phyloP scores from a whole-genome alignment of 2,797 vertebrate species.

The Spinus olivaceus region DNA sequence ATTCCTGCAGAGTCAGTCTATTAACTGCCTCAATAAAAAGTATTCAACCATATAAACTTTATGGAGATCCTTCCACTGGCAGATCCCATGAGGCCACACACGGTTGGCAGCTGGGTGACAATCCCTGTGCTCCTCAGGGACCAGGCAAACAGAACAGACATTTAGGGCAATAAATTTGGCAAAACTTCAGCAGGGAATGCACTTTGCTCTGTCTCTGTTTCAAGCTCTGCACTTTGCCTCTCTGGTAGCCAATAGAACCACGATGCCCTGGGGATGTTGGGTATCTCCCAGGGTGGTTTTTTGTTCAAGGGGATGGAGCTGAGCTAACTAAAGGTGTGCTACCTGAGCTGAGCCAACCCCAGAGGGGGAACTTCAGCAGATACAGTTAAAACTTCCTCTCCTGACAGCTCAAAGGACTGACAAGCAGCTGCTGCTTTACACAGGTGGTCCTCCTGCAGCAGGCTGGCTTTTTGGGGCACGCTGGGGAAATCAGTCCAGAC shows the following conservation, averaged over 20 bases:
- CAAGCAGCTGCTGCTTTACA: constrained; percentile 29
- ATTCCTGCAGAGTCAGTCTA: constrained; percentile 14
- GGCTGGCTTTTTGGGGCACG: neutral
- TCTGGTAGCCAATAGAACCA: neutral
- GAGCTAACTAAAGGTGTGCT: neutral
- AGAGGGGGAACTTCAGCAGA: neutral
- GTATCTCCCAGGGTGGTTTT: neutral
- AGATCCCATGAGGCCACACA: constrained; percentile 20
- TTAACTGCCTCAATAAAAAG: constrained; percentile 54
- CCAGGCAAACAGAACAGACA: neutral
- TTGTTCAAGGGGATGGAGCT: neutral
- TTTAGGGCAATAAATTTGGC: neutral
- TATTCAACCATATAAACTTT: constrained; percentile 32
- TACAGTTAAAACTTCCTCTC: neutral
- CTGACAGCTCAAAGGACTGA: neutral
- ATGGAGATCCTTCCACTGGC: neutral
- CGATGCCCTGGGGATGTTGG: neutral
- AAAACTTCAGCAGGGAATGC: neutral
- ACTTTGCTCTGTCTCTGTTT: neutral
- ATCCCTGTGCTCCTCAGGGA: neutral
- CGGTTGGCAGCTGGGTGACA: neutral
- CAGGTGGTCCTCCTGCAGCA: constrained; percentile 20
- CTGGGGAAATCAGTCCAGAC: constrained; percentile 28
- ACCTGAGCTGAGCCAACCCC: neutral
- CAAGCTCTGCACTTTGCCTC: neutral